Percentiles rank a stretch among this genome's conserved stretches.
phyloP scores from a whole-genome alignment of 1,140 invertebrate genomes.

The Drosophila yakuba region DNA sequence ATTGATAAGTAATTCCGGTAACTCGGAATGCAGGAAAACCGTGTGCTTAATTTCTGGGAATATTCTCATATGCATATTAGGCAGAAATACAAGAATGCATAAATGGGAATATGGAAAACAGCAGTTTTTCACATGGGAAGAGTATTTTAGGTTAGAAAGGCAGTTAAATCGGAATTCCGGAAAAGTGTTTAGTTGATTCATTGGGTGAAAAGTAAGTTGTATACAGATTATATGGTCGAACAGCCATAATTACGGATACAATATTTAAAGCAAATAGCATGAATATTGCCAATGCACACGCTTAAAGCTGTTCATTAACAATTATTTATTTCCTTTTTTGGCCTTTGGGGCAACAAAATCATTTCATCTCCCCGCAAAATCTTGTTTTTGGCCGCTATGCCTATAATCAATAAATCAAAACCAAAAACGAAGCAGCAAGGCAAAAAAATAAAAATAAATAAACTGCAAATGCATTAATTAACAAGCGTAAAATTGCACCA shows the following conservation, averaged over 20 bases:
- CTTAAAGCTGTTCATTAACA: constrained; percentile 20
- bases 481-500: constrained; percentile 68
- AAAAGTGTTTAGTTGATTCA: background rate
- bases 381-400: background rate
- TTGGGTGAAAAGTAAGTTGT: constrained; percentile 1
- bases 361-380: constrained; percentile 26
- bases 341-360: constrained; percentile 19
- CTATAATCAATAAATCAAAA: constrained; percentile 47
- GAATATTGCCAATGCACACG: constrained; percentile 10
- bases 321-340: constrained; percentile 41
- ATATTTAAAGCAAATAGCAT: constrained; percentile 21
- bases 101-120: background rate
- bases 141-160: background rate
- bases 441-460: constrained; percentile 6
- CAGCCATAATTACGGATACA: constrained; percentile 15
- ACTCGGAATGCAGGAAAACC: background rate
- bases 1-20: constrained; percentile 24
- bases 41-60: constrained; percentile 15
- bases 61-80: constrained; percentile 25
- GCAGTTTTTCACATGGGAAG: background rate
- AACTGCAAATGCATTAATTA: constrained; percentile 58
- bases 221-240: constrained; percentile 2
- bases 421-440: background rate
- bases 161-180: background rate
- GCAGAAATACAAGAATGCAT: background rate